Evolutionary conservation across 2,797 vertebrate genomes (phyloP).

Genomic region (Dryobates pubescens): DNA sequence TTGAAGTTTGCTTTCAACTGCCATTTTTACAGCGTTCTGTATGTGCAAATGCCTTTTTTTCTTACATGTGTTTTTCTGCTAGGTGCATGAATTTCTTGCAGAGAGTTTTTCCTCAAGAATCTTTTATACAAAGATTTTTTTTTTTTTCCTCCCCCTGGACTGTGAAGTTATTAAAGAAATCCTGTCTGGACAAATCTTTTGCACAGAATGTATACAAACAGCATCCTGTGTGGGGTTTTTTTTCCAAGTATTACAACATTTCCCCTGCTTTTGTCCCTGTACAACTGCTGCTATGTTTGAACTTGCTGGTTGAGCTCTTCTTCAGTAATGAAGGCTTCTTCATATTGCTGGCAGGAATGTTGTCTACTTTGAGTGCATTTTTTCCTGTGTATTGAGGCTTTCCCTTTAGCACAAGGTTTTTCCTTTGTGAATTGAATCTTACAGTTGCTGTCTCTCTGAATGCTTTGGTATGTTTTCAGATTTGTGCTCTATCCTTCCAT

Average conservation of each 20-base stretch:
- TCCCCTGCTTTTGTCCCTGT: not conserved
- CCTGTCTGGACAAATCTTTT: not conserved
- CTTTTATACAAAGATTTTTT: not conserved
- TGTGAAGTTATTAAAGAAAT: not conserved
- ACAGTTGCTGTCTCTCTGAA: not conserved
- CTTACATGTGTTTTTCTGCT: accelerated
- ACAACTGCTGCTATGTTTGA: not conserved
- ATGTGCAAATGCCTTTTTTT: not conserved
- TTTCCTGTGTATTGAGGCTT: not conserved
- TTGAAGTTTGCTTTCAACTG: not conserved
- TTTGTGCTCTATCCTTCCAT: not conserved
- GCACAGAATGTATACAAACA: not conserved
- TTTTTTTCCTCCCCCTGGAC: not conserved
- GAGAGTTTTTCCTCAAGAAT: not conserved
- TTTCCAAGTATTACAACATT: not conserved
- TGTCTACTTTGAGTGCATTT: not conserved
- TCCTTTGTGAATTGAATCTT: not conserved
- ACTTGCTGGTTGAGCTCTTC: not conserved
- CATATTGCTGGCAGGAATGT: not conserved
- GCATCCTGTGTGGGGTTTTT: not conserved
- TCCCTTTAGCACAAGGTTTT: not conserved
- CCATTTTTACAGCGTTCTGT: not conserved
- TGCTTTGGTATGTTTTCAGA: not conserved
- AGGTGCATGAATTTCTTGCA: not conserved
- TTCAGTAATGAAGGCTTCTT: not conserved